Evolutionary conservation across 2,797 vertebrate genomes (phyloP).

Genomic region (Xyrichtys novacula): DNA sequence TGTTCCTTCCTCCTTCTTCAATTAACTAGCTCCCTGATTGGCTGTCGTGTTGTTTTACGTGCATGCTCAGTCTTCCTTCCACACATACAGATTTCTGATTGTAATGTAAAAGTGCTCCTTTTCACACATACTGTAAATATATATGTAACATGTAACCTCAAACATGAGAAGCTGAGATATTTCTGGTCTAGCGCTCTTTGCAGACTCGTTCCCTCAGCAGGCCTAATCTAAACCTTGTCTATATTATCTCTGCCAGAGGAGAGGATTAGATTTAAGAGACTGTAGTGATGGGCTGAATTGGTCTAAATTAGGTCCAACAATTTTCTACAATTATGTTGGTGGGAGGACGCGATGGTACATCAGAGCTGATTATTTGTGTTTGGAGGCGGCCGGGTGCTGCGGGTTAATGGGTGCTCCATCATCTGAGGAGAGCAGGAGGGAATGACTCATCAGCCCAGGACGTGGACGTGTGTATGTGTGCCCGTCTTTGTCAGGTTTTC

Average conservation of each 20-base stretch:
- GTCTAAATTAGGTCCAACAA: constrained; percentile 86
- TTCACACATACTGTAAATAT: too few species aligned
- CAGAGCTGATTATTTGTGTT: constrained; percentile 84
- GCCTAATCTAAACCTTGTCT: constrained; percentile 58
- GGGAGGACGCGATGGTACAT: constrained; percentile 82
- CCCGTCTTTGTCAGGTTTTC: constrained; percentile 18
- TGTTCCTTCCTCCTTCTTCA: too few species aligned
- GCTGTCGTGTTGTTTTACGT: too few species aligned
- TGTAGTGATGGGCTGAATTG: constrained; percentile 60
- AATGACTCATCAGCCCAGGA: constrained; percentile 61
- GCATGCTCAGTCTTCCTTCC: too few species aligned
- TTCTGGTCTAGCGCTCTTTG: constrained; percentile 6
- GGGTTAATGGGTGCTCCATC: constrained; percentile 65
- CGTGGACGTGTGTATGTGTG: constrained; percentile 1
- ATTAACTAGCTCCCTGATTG: too few species aligned
- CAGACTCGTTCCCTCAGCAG: constrained; percentile 26
- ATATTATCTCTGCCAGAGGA: constrained; percentile 77
- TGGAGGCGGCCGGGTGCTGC: constrained; percentile 42
- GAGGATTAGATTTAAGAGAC: constrained; percentile 76
- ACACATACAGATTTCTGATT: too few species aligned
- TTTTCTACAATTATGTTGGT: constrained; percentile 89
- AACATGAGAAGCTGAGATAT: background rate
- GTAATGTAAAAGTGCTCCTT: too few species aligned
- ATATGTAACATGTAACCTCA: too few species aligned
- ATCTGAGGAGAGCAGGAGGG: constrained; percentile 46